Evolutionary conservation across 2,888 invertebrate species (phyloP).

Genomic region (Phyllotreta cruciferae): DNA sequence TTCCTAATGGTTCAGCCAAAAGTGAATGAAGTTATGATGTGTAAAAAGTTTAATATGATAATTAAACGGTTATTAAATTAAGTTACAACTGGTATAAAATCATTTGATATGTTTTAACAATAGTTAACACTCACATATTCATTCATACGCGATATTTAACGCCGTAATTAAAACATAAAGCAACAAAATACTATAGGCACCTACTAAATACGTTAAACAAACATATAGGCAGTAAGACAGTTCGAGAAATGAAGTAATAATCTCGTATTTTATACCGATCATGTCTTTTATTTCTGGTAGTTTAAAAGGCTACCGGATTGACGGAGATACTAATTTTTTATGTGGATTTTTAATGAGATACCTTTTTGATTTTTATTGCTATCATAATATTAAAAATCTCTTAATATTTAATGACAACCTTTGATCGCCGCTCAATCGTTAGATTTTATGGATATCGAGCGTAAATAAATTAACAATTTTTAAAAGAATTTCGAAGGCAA

Average conservation of each 20-base stretch:
- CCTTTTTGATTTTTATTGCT: slow-evolving; percentile 20
- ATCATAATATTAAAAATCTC: slow-evolving; percentile 24
- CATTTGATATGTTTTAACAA: slow-evolving; percentile 39
- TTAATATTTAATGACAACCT: slow-evolving; percentile 13
- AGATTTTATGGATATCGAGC: background rate
- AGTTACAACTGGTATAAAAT: slow-evolving; percentile 36
- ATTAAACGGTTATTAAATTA: slow-evolving; percentile 37
- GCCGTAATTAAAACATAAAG: slow-evolving; percentile 23
- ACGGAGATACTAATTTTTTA: slow-evolving; percentile 2
- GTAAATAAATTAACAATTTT: slow-evolving; percentile 13
- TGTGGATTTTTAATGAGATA: slow-evolving; percentile 10
- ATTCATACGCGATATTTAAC: slow-evolving; percentile 29
- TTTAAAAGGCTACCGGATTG: slow-evolving; percentile 14
- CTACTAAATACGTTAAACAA: no score
- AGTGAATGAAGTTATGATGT: slow-evolving; percentile 30
- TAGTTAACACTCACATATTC: slow-evolving; percentile 31
- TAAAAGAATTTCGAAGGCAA: background rate
- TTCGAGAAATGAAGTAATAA: slow-evolving; percentile 6
- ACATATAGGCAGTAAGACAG: background rate
- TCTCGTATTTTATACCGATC: background rate
- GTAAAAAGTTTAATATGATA: slow-evolving; percentile 35
- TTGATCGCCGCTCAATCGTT: slow-evolving; percentile 6
- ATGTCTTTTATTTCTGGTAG: slow-evolving; percentile 22
- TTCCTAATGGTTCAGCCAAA: slow-evolving; percentile 13
- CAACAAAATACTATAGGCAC: background rate